Evolutionary conservation across 2,888 invertebrate species (phyloP).

Genomic region (Neoitamus cyanurus): DNA sequence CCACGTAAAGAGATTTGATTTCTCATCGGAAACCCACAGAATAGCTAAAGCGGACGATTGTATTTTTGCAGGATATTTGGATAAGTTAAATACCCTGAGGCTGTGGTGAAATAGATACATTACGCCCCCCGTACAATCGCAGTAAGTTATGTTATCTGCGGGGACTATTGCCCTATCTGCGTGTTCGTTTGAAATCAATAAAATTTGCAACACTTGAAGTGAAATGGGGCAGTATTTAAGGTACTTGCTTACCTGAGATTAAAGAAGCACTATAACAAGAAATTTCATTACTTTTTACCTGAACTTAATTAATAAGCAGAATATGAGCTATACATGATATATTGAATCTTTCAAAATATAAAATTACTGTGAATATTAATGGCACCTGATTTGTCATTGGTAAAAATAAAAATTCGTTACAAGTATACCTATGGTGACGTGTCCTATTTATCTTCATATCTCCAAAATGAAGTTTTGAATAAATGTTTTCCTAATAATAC

Average conservation of each 20-base stretch:
- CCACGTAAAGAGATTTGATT: neutral
- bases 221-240: neutral
- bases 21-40: neutral
- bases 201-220: neutral
- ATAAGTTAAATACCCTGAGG: neutral
- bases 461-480: no score
- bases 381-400: no score
- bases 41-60: neutral
- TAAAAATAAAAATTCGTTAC: no score
- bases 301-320: no score
- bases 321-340: no score
- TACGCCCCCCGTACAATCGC: neutral
- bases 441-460: no score
- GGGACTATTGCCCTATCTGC: neutral
- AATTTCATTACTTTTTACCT: no score
- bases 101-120: neutral
- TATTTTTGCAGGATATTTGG: neutral
- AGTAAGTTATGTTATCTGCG: neutral
- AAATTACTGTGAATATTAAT: no score
- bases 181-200: neutral
- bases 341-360: no score
- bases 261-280: no score
- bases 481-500: no score
- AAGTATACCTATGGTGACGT: no score
- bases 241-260: neutral